Conservation (phyloP, 2,888 invertebrate species). For the Agriopis marginaria region DNA sequence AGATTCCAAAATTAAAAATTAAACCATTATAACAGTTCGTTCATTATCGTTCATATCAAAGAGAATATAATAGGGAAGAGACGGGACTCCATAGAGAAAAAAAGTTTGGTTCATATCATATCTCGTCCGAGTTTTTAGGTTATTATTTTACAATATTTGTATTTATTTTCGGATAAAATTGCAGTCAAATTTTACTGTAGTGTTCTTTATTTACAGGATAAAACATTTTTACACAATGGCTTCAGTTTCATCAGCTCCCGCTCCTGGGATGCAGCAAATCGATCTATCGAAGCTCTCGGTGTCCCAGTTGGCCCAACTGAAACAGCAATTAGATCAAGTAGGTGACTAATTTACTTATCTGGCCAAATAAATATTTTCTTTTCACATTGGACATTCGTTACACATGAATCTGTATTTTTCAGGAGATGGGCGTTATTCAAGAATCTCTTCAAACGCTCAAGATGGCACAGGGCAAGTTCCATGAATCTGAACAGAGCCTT, state of each 20-base stretch:
- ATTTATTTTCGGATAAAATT: not conserved
- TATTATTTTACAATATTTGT: not conserved
- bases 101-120: too few relatives aligned
- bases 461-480: slow-evolving; percentile 95
- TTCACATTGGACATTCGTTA: not conserved
- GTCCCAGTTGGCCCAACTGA: slow-evolving; percentile 93
- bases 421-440: slow-evolving; percentile 95
- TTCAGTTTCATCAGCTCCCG: slow-evolving; percentile 87
- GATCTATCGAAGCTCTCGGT: slow-evolving; percentile 93
- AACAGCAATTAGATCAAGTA: slow-evolving; percentile 95
- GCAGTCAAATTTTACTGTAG: not conserved
- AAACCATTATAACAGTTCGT: too few relatives aligned
- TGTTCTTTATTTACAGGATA: not conserved
- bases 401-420: slow-evolving; percentile 49
- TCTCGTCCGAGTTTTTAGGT: slow-evolving; percentile 2
- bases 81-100: too few relatives aligned
- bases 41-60: too few relatives aligned
- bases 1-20: too few relatives aligned
- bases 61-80: too few relatives aligned
- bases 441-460: slow-evolving; percentile 96
- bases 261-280: slow-evolving; percentile 90
- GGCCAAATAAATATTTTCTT: not conserved
- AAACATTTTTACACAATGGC: slow-evolving; percentile 79
- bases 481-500: slow-evolving; percentile 94
- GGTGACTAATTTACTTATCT: slow-evolving; percentile 29